Evolutionary conservation across 1,140 invertebrate genomes (phyloP).

Genomic region (Pollicipes pollicipes): DNA sequence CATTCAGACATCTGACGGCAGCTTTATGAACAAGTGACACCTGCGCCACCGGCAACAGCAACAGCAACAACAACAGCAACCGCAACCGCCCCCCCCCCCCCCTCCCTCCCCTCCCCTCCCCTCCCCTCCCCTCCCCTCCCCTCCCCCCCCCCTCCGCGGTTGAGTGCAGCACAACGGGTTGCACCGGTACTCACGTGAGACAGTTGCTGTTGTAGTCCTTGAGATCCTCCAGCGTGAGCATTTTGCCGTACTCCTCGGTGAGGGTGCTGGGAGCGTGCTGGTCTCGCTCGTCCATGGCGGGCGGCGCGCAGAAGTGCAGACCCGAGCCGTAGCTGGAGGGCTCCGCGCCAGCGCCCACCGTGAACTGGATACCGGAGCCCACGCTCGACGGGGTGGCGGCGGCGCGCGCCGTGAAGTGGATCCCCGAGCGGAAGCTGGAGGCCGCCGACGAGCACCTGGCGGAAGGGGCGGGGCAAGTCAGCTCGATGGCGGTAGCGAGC

Average conservation of each 20-base stretch:
- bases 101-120: too few species aligned
- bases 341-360: too few species aligned
- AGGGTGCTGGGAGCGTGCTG: background rate
- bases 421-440: background rate
- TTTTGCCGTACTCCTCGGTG: background rate
- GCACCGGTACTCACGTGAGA: background rate
- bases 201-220: background rate
- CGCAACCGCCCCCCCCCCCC: too few species aligned
- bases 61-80: too few species aligned
- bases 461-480: too few species aligned
- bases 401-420: background rate
- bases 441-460: background rate
- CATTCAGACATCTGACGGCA: too few species aligned
- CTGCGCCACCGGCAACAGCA: too few species aligned
- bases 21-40: too few species aligned
- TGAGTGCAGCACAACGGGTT: too few species aligned
- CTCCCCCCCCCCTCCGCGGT: too few species aligned
- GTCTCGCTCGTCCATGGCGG: background rate
- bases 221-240: background rate
- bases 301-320: background rate
- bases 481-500: too few species aligned
- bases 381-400: background rate
- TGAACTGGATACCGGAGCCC: background rate
- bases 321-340: background rate
- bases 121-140: too few species aligned